Conservation (phyloP, 2,797 vertebrate species). For the Myoxocephalus aenaeus region DNA sequence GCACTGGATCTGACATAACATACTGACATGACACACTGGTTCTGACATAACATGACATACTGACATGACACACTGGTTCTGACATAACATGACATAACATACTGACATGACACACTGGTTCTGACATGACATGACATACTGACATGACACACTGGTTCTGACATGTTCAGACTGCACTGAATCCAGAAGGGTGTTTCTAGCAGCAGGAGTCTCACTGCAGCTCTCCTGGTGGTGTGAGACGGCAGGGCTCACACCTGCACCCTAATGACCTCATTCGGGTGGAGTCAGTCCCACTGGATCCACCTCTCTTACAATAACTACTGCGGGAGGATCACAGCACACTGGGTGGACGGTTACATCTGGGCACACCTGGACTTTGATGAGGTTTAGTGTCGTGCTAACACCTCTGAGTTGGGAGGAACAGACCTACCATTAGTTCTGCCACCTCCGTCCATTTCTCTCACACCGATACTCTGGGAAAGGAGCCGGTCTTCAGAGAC, state of each 20-base stretch:
- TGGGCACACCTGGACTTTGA: background rate
- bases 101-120: no score
- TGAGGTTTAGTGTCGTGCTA: background rate
- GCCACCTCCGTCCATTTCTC: conserved; percentile 49
- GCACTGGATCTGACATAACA: background rate
- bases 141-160: no score
- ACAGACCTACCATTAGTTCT: conserved; percentile 51
- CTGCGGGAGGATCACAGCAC: background rate
- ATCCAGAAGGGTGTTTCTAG: background rate
- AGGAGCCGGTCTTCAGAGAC: conserved; percentile 1
- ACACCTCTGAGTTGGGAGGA: background rate
- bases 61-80: no score
- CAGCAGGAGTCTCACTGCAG: conserved; percentile 4
- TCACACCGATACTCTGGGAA: background rate
- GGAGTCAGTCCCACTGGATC: background rate
- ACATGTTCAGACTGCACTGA: background rate
- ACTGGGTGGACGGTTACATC: background rate
- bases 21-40: no score
- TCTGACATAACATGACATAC: no score
- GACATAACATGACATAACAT: no score
- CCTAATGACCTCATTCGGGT: conserved; percentile 22
- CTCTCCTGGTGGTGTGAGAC: background rate
- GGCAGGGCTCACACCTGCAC: conserved; percentile 67
- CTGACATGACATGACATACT: no score
- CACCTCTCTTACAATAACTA: conserved; percentile 1